Evolutionary conservation across 2,113 vertebrate genomes (phyloP).

Genomic region (Monarcha castaneiventris): DNA sequence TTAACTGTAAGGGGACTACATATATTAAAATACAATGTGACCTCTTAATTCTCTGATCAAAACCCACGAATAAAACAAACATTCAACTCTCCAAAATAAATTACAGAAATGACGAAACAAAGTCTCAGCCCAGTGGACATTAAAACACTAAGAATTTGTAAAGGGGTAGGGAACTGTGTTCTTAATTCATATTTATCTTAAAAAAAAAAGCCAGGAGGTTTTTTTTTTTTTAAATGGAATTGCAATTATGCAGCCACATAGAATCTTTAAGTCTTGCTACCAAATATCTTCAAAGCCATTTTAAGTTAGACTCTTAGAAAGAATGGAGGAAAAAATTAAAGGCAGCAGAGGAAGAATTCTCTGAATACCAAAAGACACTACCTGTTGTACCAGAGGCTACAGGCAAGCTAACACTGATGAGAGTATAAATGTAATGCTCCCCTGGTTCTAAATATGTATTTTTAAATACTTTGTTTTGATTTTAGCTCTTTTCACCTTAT

Average conservation of each 20-base stretch:
- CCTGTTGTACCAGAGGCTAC: not conserved
- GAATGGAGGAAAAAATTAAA: not conserved
- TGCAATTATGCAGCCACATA: not conserved
- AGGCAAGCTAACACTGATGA: not conserved
- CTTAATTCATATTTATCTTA: not conserved
- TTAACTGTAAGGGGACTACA: not conserved
- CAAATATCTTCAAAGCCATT: not conserved
- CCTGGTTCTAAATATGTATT: not conserved
- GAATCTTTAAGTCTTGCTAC: not conserved
- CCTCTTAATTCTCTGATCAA: not conserved
- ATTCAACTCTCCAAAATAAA: not conserved
- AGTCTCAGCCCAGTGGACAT: not conserved
- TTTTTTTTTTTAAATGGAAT: too few species aligned
- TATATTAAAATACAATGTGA: not conserved
- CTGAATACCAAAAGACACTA: not conserved
- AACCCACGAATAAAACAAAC: not conserved
- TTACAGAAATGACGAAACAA: not conserved
- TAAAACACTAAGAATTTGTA: not conserved
- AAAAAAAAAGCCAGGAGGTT: not conserved
- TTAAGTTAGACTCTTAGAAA: not conserved
- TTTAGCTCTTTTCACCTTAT: not conserved
- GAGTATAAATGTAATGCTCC: not conserved
- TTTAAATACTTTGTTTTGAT: not conserved
- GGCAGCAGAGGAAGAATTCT: not conserved
- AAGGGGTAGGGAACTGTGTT: accelerated